Conservation (phyloP, 2,888 invertebrate genomes). For the Anagyrus pseudococci region DNA sequence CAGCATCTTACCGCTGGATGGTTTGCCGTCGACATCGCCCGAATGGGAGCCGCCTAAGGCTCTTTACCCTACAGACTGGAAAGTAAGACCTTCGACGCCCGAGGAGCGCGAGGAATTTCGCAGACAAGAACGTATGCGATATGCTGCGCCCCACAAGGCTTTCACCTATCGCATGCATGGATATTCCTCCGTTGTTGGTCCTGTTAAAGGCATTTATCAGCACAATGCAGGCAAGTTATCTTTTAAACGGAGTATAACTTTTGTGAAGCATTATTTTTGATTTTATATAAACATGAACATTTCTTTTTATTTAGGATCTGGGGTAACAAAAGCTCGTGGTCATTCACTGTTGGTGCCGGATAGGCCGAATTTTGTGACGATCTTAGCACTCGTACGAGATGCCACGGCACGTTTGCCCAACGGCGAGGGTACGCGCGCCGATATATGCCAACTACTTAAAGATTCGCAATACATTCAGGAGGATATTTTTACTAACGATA, state of each 20-base stretch:
- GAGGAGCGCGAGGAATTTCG: conserved; percentile 81
- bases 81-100: conserved; percentile 78
- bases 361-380: conserved; percentile 89
- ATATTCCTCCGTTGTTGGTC: conserved; percentile 83
- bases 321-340: conserved; percentile 75
- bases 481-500: conserved; percentile 52
- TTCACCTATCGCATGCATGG: conserved; percentile 90
- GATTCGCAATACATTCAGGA: conserved; percentile 73
- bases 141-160: conserved; percentile 88
- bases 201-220: conserved; percentile 80
- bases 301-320: conserved; percentile 31
- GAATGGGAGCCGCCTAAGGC: conserved; percentile 63
- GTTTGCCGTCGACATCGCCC: conserved; percentile 46
- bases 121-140: conserved; percentile 81
- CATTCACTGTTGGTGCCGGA: conserved; percentile 82
- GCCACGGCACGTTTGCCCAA: conserved; percentile 92
- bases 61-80: conserved; percentile 81
- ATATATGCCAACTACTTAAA: conserved; percentile 86
- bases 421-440: conserved; percentile 90
- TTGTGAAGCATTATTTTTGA: neutral
- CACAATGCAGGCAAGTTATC: conserved; percentile 66
- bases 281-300: conserved; percentile 2
- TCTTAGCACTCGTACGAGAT: conserved; percentile 89
- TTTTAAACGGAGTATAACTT: too few relatives aligned
- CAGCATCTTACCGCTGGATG: conserved; percentile 47